Percentiles rank a stretch among this genome's conserved stretches.
Conservation (phyloP, 2,797 vertebrate genomes). For the Trematomus bernacchii region DNA sequence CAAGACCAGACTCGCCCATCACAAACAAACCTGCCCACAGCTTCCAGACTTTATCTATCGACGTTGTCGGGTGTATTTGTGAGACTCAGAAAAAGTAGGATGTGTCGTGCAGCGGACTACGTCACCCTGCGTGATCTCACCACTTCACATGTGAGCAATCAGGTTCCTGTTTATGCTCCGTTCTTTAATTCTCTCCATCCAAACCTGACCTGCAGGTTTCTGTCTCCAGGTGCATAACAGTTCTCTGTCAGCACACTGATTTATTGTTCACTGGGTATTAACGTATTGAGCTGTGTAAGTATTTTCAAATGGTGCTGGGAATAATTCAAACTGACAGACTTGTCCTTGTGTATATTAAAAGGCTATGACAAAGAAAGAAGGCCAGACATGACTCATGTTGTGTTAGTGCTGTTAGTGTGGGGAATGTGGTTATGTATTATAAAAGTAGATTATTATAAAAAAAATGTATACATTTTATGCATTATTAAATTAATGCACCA, state of each 20-base stretch:
- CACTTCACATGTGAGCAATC: constrained; percentile 23
- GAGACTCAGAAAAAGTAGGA: constrained; percentile 11
- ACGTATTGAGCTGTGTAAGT: not conserved
- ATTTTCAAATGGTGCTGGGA: constrained; percentile 19
- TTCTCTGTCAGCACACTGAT: constrained; percentile 3
- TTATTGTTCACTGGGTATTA: constrained; percentile 15
- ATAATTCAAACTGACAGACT: constrained; percentile 31
- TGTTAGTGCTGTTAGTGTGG: too few species aligned
- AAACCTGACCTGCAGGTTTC: constrained; percentile 54
- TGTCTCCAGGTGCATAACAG: constrained; percentile 36
- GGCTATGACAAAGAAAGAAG: too few species aligned
- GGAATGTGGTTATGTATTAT: too few species aligned
- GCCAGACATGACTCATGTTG: too few species aligned
- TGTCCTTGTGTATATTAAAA: not conserved
- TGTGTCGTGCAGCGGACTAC: constrained; percentile 3
- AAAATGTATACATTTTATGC: too few species aligned
- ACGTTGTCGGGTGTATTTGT: not conserved
- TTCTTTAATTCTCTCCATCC: constrained; percentile 21
- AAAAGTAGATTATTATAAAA: too few species aligned
- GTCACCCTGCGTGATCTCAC: constrained; percentile 32
- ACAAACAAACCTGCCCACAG: not conserved
- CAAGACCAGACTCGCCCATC: not conserved
- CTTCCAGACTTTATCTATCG: not conserved
- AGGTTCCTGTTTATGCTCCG: constrained; percentile 22
- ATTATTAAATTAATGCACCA: too few species aligned